Evolutionary conservation across 2,113 vertebrate species (phyloP).

Genomic region (Euleptes europaea): DNA sequence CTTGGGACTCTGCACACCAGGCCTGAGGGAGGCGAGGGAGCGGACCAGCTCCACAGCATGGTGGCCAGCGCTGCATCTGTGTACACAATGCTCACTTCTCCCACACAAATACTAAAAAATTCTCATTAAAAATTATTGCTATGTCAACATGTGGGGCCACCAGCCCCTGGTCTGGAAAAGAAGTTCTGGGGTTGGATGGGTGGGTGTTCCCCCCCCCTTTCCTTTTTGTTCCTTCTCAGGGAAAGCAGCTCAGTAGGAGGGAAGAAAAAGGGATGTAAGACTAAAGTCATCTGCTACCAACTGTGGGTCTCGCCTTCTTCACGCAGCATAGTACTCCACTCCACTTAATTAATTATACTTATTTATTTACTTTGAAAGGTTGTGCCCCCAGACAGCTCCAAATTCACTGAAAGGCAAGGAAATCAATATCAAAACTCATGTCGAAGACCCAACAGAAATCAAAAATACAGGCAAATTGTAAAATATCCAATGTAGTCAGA

Average conservation of each 20-base stretch:
- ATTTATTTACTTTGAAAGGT: too few relatives aligned
- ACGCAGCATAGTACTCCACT: conserved; percentile 57
- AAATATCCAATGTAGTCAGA: too few relatives aligned
- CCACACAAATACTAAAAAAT: conserved; percentile 85
- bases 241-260: conserved; percentile 21
- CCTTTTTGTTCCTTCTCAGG: conserved; percentile 55
- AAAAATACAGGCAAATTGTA: too few relatives aligned
- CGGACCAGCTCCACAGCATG: conserved; percentile 56
- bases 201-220: not conserved
- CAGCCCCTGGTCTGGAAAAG: conserved; percentile 79
- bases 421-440: too few relatives aligned
- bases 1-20: conserved; percentile 72
- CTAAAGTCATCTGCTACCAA: conserved; percentile 66
- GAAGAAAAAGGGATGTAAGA: conserved; percentile 54
- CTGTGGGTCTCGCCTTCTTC: conserved; percentile 57
- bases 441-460: too few relatives aligned
- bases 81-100: conserved; percentile 84
- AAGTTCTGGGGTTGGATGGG: conserved; percentile 52
- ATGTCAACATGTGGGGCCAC: conserved; percentile 82
- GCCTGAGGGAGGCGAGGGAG: conserved; percentile 81
- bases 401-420: too few relatives aligned
- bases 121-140: conserved; percentile 87
- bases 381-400: too few relatives aligned
- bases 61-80: conserved; percentile 84
- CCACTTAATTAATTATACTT: conserved; percentile 58